These are phyloP conservation scores for Halcyon malimbica DNA, from an alignment of 2,113 vertebrate species.

Conservation along the genomic window DNA sequence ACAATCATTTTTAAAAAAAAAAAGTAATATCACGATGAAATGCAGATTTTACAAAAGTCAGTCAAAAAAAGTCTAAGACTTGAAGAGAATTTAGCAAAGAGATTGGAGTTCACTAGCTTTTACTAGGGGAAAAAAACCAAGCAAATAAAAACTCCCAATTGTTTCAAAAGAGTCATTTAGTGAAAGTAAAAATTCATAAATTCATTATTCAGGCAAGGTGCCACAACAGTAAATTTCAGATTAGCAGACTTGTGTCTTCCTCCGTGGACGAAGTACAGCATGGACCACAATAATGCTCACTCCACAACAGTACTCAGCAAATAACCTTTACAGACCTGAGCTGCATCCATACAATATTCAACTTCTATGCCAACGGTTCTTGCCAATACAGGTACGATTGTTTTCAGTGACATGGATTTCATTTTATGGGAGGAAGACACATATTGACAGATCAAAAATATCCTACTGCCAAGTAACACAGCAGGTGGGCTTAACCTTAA, in stretches of 20 bases:
- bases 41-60: background rate
- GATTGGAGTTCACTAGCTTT: background rate
- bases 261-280: background rate
- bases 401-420: background rate
- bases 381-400: background rate
- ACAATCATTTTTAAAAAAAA: background rate
- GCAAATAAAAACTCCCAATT: background rate
- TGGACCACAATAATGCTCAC: background rate
- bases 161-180: background rate
- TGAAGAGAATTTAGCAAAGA: background rate
- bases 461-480: background rate
- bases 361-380: background rate
- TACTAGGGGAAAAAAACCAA: background rate
- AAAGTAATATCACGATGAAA: background rate
- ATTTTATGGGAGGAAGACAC: background rate
- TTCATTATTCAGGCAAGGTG: background rate
- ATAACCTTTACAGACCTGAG: background rate
- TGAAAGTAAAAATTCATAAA: background rate
- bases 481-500: background rate
- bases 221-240: background rate
- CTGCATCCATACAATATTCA: background rate
- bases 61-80: background rate
- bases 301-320: background rate
- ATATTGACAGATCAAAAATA: background rate
- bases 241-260: background rate